Percentiles rank a stretch among this genome's conserved stretches.
Conservation (phyloP, 2,888 invertebrate species). For the Dromius quadrimaculatus region DNA sequence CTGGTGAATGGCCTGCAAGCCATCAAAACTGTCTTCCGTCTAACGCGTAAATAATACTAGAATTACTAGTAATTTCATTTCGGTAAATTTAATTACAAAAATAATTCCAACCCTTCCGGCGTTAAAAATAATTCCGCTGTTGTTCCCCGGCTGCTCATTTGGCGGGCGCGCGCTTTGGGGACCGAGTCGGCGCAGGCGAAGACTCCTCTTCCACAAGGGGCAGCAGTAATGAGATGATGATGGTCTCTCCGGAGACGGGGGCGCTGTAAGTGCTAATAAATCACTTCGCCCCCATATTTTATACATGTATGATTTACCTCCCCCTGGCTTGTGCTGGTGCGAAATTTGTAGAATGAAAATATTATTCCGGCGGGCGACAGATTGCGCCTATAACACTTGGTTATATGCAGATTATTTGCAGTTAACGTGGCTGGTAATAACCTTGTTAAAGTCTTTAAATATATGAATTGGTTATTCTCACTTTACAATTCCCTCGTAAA, state of each 20-base stretch:
- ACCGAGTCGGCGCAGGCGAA: neutral
- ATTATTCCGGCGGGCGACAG: conserved; percentile 36
- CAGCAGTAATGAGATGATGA: conserved; percentile 58
- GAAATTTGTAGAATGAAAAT: conserved; percentile 49
- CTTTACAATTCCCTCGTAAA: conserved; percentile 24
- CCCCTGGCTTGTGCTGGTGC: conserved; percentile 40
- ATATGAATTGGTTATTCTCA: conserved; percentile 22
- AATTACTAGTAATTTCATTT: conserved; percentile 53
- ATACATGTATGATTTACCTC: conserved; percentile 51
- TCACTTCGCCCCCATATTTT: conserved; percentile 56
- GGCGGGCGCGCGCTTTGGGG: conserved; percentile 25
- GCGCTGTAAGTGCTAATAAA: conserved; percentile 57
- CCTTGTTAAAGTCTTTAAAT: conserved; percentile 34
- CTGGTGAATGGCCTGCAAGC: neutral
- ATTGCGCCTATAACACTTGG: conserved; percentile 13
- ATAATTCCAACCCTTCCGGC: conserved; percentile 56
- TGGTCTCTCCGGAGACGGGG: conserved; percentile 57
- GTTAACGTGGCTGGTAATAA: conserved; percentile 12
- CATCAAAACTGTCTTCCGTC: conserved; percentile 45
- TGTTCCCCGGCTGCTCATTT: conserved; percentile 50
- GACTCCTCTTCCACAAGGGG: conserved; percentile 7
- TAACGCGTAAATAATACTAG: conserved; percentile 52
- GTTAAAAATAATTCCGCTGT: conserved; percentile 50
- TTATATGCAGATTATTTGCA: conserved; percentile 7
- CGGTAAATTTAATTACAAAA: conserved; percentile 58